phyloP scores from a whole-genome alignment of 37 sponge, comb jelly and placozoan species.

The Dysidea cf. avara region DNA sequence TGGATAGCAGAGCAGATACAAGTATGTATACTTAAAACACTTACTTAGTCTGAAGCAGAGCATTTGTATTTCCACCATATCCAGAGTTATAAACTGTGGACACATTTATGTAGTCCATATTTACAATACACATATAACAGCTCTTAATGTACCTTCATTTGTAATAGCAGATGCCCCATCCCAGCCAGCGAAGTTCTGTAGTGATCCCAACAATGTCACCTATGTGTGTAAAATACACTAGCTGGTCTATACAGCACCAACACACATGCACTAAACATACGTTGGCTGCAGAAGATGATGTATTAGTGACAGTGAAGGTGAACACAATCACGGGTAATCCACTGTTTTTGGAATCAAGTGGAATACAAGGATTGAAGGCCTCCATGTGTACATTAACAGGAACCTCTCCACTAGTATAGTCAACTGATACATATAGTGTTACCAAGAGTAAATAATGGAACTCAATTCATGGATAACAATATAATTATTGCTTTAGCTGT shows the following conservation, averaged over 20 bases:
- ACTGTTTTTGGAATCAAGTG: conserved; percentile 16
- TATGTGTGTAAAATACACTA: background rate
- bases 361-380: conserved; percentile 29
- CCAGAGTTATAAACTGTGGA: background rate
- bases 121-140: too few relatives aligned
- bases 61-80: background rate
- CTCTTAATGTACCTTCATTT: conserved; percentile 21
- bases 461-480: background rate
- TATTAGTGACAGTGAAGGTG: conserved; percentile 16
- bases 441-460: too few relatives aligned
- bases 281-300: background rate
- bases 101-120: too few relatives aligned
- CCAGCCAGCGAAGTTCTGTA: conserved; percentile 27
- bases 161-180: conserved; percentile 4
- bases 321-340: conserved; percentile 16
- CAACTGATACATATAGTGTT: conserved; percentile 11
- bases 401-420: conserved; percentile 7
- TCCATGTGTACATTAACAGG: conserved; percentile 26
- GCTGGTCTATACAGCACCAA: conserved; percentile 6
- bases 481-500: background rate
- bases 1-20: background rate
- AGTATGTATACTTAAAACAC: background rate
- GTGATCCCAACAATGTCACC: conserved; percentile 17
- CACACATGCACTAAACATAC: background rate
- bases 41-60: background rate